Conservation (phyloP, 2,113 vertebrate species). For the Catharus minimus region DNA sequence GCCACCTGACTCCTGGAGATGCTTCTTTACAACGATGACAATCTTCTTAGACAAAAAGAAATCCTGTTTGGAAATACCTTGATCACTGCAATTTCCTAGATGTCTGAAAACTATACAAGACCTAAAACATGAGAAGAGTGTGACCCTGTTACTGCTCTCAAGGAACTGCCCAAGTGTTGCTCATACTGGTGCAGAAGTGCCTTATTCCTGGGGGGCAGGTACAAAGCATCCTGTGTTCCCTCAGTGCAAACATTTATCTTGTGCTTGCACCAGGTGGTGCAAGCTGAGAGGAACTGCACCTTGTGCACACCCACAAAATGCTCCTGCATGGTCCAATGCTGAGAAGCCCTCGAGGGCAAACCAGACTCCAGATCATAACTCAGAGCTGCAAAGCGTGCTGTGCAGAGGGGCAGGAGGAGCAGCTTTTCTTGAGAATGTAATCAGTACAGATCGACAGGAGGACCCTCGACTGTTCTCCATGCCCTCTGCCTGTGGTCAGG, state of each 20-base stretch:
- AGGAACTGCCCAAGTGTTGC: not conserved
- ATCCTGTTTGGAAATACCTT: not conserved
- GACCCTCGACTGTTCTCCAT: not conserved
- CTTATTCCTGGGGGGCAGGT: not conserved
- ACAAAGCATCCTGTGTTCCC: not conserved
- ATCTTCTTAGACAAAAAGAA: slow-evolving; percentile 7
- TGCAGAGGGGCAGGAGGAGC: not conserved
- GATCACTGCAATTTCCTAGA: not conserved
- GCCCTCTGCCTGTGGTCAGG: not conserved
- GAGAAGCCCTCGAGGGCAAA: not conserved
- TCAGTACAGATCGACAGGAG: not conserved
- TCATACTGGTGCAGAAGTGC: not conserved
- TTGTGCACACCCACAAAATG: accelerated
- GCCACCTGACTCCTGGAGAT: not conserved
- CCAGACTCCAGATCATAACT: not conserved
- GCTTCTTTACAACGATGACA: not conserved
- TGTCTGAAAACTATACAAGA: not conserved
- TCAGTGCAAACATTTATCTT: not conserved
- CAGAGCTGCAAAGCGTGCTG: not conserved
- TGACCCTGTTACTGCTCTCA: not conserved
- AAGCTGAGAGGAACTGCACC: not conserved
- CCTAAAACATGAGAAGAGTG: not conserved
- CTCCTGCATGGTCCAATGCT: accelerated
- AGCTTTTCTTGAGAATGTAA: not conserved
- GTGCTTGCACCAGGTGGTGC: not conserved